phyloP scores from a whole-genome alignment of 30 jellyfish, hydroid and myxozoan species.

The Nemopilema nomurai region DNA sequence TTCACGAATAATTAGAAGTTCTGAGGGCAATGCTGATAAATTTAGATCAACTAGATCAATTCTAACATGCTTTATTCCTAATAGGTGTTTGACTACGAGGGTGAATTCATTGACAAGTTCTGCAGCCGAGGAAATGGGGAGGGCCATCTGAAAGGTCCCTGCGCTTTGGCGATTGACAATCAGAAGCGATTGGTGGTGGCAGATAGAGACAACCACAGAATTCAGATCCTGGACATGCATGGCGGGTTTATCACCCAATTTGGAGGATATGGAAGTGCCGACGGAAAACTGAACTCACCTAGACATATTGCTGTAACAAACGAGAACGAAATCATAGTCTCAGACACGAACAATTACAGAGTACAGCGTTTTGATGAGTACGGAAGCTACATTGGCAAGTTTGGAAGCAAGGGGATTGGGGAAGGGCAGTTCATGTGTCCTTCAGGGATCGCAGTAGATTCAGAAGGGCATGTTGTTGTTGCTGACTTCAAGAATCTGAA shows the following conservation, averaged over 20 bases:
- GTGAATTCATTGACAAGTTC: slow-evolving; percentile 70
- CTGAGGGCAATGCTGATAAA: too few species aligned
- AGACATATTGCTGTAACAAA: slow-evolving; percentile 82
- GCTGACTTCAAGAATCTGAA: slow-evolving; percentile 93
- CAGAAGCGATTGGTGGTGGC: slow-evolving; percentile 85
- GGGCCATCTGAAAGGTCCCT: slow-evolving; percentile 91
- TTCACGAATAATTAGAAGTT: too few species aligned
- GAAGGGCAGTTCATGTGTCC: slow-evolving; percentile 97
- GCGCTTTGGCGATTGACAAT: slow-evolving; percentile 85
- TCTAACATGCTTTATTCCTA: background rate
- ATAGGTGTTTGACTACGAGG: slow-evolving; percentile 80
- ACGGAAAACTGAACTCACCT: slow-evolving; percentile 94
- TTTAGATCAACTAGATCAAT: too few species aligned
- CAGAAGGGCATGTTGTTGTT: slow-evolving; percentile 85
- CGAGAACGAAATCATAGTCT: slow-evolving; percentile 64
- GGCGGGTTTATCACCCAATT: slow-evolving; percentile 79
- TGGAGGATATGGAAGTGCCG: slow-evolving; percentile 92
- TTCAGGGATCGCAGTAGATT: slow-evolving; percentile 90
- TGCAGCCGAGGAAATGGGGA: slow-evolving; percentile 93
- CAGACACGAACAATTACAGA: slow-evolving; percentile 91
- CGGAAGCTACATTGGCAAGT: slow-evolving; percentile 71
- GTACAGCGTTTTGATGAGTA: slow-evolving; percentile 75
- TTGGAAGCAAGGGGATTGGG: slow-evolving; percentile 89
- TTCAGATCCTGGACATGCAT: slow-evolving; percentile 76
- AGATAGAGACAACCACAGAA: slow-evolving; percentile 94